A percentile compares a stretch with the other conserved stretches of the same genome.
Conservation (phyloP, 1,140 invertebrate species). For the Maconellicoccus hirsutus region DNA sequence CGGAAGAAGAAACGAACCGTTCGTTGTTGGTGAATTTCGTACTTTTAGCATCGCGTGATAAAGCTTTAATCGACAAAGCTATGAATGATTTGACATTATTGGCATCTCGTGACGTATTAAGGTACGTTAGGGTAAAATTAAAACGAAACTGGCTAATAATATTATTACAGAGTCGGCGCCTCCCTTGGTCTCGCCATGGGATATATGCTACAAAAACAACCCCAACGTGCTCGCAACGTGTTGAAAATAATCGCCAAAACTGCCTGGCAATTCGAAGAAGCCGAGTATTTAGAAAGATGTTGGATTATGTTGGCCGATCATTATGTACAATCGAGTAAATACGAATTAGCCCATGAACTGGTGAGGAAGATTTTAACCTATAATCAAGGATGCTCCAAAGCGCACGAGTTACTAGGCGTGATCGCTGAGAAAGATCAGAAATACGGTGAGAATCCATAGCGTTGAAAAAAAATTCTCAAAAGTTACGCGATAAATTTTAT, state of each 20-base stretch:
- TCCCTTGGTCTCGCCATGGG: slow-evolving; percentile 80
- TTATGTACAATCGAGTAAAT: slow-evolving; percentile 77
- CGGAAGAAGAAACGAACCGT: slow-evolving; percentile 50
- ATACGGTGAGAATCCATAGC: slow-evolving; percentile 43
- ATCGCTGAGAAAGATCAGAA: slow-evolving; percentile 87
- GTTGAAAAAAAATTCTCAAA: not conserved
- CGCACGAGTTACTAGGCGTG: slow-evolving; percentile 77
- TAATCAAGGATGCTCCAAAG: slow-evolving; percentile 81
- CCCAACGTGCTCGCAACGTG: slow-evolving; percentile 78
- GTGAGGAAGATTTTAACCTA: slow-evolving; percentile 69
- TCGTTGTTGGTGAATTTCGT: slow-evolving; percentile 71
- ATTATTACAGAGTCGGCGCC: slow-evolving; percentile 50
- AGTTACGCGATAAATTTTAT: not conserved
- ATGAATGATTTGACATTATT: slow-evolving; percentile 45
- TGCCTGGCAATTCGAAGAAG: slow-evolving; percentile 85
- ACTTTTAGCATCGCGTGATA: slow-evolving; percentile 72
- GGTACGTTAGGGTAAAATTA: not conserved
- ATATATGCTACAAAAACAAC: slow-evolving; percentile 61
- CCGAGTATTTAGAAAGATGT: slow-evolving; percentile 86
- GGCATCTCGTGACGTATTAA: slow-evolving; percentile 5
- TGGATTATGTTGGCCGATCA: slow-evolving; percentile 88
- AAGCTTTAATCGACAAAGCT: slow-evolving; percentile 61
- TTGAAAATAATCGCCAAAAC: slow-evolving; percentile 79
- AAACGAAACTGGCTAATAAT: no score
- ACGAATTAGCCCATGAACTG: slow-evolving; percentile 73